Percentiles rank a stretch among this genome's conserved stretches.
Conservation (phyloP, 2,797 vertebrate genomes). For the Siniperca obscura region DNA sequence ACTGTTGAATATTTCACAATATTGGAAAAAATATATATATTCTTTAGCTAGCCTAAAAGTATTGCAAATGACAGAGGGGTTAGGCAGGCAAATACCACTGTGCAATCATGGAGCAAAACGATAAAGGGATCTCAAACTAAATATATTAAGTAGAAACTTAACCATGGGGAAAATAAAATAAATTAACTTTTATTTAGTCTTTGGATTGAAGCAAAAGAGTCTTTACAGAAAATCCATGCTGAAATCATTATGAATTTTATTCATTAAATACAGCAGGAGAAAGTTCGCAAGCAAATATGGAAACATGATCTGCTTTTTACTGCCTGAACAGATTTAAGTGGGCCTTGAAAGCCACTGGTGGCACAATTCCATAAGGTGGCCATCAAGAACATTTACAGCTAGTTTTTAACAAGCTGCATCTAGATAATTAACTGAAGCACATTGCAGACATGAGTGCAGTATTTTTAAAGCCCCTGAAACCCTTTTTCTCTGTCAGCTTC, state of each 20-base stretch:
- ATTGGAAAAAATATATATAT: slow-evolving; percentile 33
- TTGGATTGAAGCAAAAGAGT: background rate
- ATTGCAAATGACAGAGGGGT: slow-evolving; percentile 18
- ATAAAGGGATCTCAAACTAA: slow-evolving; percentile 52
- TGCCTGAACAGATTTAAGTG: slow-evolving; percentile 50
- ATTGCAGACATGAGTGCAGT: background rate
- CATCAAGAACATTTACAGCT: slow-evolving; percentile 35
- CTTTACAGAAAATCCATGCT: slow-evolving; percentile 18
- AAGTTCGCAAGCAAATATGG: slow-evolving; percentile 52
- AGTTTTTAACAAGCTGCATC: slow-evolving; percentile 28
- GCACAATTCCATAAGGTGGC: slow-evolving; percentile 33
- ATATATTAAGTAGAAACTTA: slow-evolving; percentile 20
- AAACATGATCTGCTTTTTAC: slow-evolving; percentile 55
- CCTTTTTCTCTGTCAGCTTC: background rate
- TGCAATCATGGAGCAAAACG: slow-evolving; percentile 22
- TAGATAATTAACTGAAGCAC: slow-evolving; percentile 30
- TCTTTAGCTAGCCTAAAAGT: slow-evolving; percentile 12
- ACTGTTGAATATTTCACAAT: slow-evolving; percentile 49
- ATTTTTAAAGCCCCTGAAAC: slow-evolving; percentile 10
- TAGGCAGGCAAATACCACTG: slow-evolving; percentile 11
- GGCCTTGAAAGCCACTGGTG: slow-evolving; percentile 29
- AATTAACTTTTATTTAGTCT: slow-evolving; percentile 35
- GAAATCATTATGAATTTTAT: slow-evolving; percentile 31
- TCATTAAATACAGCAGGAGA: slow-evolving; percentile 44
- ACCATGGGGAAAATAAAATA: slow-evolving; percentile 27